Base-by-base conservation (phyloP, 2,113 vertebrate species). In the Psettodes erumei region DNA sequence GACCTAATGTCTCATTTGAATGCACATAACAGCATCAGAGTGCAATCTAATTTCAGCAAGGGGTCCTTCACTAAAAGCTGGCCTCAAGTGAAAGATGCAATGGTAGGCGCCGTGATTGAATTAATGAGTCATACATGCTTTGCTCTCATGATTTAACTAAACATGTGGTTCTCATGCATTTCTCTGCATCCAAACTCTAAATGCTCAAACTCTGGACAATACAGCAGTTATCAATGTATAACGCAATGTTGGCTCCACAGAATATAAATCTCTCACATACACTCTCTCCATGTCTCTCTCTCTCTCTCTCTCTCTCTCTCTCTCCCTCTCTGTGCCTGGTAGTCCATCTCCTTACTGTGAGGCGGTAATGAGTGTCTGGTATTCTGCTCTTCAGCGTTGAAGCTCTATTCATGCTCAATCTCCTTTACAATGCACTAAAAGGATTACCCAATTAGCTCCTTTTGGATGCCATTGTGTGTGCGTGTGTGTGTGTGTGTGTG, bases 371-470 rank as follows among this genome's bases (percentile, higher is more conserved):
- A 92, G 84, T 85, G 84, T 90, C 86, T 91, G 90, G 62, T 88
- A 87, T 78, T 91, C 89, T 85, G 79, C 85, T 84, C 87, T 87
- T 89, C 84, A 84, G 56, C 78, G 81, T 21, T 68, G 82, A 87
- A 84, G 76, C 53, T 68, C 85, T 67, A 87, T 90, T 93, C 90
- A 90, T 88, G 90, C 87, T 89, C 82, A 81, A 88, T 90, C 89
- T 89, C 84, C 83, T 89, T 88, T 83, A 91, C 90, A 92, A 93
- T 90, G 81, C 85, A 81, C 89, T 90, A 92, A 92, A 90, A 88
- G 88, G 90, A 93, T 91, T 91, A 92, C 77, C 86, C 90, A 93
- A 92, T 91, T 93, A 92, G 91, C 86, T 83, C 53, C 85, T 86
- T 86, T 86, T 91, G 88, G 86, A 78, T 84, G 84, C 73, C 70